phyloP scores from a whole-genome alignment of 2,888 invertebrate genomes.

The Linnaemya vulpina region DNA sequence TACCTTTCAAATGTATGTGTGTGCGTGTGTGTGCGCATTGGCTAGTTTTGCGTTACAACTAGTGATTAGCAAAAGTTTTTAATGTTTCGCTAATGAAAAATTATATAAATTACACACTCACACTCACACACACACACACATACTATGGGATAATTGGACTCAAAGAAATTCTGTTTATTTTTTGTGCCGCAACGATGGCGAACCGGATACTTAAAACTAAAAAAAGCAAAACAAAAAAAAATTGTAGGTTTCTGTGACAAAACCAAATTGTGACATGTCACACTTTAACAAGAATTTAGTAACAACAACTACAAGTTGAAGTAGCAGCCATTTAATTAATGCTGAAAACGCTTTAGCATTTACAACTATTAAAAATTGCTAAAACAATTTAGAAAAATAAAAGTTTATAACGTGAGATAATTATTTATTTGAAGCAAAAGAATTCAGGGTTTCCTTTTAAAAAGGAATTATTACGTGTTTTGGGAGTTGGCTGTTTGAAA shows the following conservation, averaged over 20 bases:
- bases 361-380: neutral
- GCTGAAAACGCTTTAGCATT: conserved; percentile 23
- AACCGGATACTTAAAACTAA: conserved; percentile 29
- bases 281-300: conserved; percentile 64
- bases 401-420: neutral
- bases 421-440: neutral
- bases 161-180: neutral
- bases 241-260: conserved; percentile 38
- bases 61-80: conserved; percentile 65
- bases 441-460: neutral
- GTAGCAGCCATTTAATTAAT: conserved; percentile 17
- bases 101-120: conserved; percentile 65
- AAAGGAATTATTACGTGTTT: too few relatives aligned
- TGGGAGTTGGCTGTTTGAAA: too few relatives aligned
- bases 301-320: conserved; percentile 17
- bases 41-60: conserved; percentile 65
- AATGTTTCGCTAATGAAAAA: conserved; percentile 67
- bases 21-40: neutral
- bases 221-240: too few relatives aligned
- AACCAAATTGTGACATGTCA: conserved; percentile 60
- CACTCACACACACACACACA: conserved; percentile 3
- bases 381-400: conserved; percentile 7
- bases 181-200: neutral
- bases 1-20: neutral
- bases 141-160: conserved; percentile 56